A percentile compares a stretch with the other conserved stretches of the same genome.
Evolutionary conservation across 1,140 invertebrate genomes (phyloP).

Genomic region (Nasonia giraulti): DNA sequence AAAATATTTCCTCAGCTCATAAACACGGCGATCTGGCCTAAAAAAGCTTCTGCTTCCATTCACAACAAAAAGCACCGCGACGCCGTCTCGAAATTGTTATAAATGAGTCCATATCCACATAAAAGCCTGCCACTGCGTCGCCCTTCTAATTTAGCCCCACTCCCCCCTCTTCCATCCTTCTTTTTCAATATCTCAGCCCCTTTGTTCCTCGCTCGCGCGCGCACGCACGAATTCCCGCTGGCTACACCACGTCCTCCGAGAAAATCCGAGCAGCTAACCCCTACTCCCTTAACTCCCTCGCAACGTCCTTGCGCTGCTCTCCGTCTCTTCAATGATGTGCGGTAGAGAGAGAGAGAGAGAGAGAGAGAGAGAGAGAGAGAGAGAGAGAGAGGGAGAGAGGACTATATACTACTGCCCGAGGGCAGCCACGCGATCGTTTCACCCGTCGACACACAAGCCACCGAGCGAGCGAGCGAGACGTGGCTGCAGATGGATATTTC

Average conservation of each 20-base stretch:
- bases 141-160: background rate
- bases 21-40: background rate
- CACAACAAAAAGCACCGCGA: background rate
- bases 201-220: conserved; percentile 29
- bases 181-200: conserved; percentile 5
- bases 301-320: background rate
- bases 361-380: background rate
- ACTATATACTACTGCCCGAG: conserved; percentile 2
- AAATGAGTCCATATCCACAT: background rate
- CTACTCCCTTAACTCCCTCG: conserved; percentile 10
- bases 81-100: background rate
- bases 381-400: background rate
- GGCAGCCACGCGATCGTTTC: conserved; percentile 37
- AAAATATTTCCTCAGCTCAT: background rate
- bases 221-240: background rate
- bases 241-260: background rate
- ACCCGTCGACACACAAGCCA: conserved; percentile 27
- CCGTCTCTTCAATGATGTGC: conserved; percentile 14
- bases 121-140: background rate
- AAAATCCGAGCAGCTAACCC: background rate
- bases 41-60: background rate
- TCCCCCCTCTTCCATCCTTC: background rate
- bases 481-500: background rate
- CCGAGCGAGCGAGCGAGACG: background rate
- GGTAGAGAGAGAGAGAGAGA: background rate